A percentile compares a stretch with the other conserved stretches of the same genome.
phyloP scores from a whole-genome alignment of 1,140 invertebrate species.

The Ceratosolen solmsi region DNA sequence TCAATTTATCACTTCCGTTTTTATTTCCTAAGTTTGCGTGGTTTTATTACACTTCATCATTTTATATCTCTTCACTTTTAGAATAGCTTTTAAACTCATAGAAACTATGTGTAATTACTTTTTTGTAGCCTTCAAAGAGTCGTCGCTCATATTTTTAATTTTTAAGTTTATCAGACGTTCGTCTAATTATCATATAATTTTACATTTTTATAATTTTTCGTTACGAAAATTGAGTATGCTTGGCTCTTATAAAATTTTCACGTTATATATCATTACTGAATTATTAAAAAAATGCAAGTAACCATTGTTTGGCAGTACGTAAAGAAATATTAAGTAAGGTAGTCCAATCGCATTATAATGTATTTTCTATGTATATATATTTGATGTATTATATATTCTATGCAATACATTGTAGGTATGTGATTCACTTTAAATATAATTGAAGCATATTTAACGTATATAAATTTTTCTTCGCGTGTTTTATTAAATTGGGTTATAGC shows the following conservation, averaged over 20 bases:
- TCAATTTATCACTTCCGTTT: conserved; percentile 26
- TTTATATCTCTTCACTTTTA: neutral
- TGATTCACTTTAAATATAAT: neutral
- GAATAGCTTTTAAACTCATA: neutral
- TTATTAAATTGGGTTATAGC: conserved; percentile 39
- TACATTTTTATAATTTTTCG: neutral
- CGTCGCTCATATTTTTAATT: neutral
- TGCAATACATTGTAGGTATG: neutral
- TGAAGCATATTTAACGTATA: conserved; percentile 14
- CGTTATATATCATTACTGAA: too few relatives aligned
- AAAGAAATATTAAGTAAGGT: too few relatives aligned
- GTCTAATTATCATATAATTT: neutral
- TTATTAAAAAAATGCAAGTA: too few relatives aligned
- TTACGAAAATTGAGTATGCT: too few relatives aligned
- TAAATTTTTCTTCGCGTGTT: conserved; percentile 15
- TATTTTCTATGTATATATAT: too few relatives aligned
- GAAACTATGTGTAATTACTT: neutral
- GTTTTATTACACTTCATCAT: neutral
- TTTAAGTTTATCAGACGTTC: neutral
- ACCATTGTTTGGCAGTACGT: too few relatives aligned
- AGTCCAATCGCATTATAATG: too few relatives aligned
- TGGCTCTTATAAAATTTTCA: too few relatives aligned
- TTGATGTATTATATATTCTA: too few relatives aligned
- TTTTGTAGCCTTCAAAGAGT: neutral
- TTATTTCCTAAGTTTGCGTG: neutral